Evolutionary conservation across 2,888 invertebrate species (phyloP), one percentile per base, ranked within the genome.

Genomic region (Drosophila emarginata): DNA sequence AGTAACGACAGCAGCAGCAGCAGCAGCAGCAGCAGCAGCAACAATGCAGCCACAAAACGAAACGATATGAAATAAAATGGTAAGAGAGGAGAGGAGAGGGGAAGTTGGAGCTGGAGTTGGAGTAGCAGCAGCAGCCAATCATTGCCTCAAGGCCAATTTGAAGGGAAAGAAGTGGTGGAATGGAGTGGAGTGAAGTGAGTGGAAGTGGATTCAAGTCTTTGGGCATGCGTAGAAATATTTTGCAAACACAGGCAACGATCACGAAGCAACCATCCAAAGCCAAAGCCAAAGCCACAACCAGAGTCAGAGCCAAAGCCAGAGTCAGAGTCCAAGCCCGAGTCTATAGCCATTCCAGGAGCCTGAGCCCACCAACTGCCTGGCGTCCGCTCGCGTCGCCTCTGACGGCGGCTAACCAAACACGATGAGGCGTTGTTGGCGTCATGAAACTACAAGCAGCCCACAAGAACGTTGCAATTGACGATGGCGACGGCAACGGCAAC

Each of bases 391-490:
- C 85, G 76, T 79, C 81, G 61, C 68, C 85, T 87, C 86, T 83
- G 85, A 80, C 85, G 89, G 89, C 90, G 89, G 88, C 89, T 88
- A 80, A 83, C 78, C 88, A 88, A 89, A 89, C 89, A 90, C 90
- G 89, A 88, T 83, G 89, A 90, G 89, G 89, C 89, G 89, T 89
- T 89, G 90, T 89, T 88, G 84, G 85, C 89, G 89, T 89, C 89
- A 90, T 89, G 70, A 88, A 89, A 80, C 89, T 80, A 89, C 89
- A 89, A 80, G 80, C 87, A 83, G 74, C 78, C 79, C 79, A 74
- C 18, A 45, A 32, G 45, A 45, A 45, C 73, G 79, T 72, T 74
- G 68, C 84, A 80, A 79, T 76, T 78, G 80, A 80, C 80, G 79
- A 61, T 60, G 81, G 79, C 28, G 28, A 28, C 4, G 28, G 28